Percentiles rank a stretch among this genome's conserved stretches.
Evolutionary conservation across 2,113 vertebrate genomes (phyloP).

Genomic region (Corythornis madagascariensis): DNA sequence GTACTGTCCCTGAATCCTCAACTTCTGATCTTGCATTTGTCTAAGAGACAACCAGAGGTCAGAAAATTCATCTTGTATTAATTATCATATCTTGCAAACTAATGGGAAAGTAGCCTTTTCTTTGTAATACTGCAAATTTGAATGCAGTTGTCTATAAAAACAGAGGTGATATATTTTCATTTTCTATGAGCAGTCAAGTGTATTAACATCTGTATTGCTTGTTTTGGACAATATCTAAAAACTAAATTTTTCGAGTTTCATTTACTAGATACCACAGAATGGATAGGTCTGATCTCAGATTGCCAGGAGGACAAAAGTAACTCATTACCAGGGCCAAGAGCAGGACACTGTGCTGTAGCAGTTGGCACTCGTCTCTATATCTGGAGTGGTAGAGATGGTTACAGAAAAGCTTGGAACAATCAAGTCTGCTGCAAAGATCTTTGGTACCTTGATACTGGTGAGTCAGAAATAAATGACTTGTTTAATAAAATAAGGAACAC

Average conservation of each 20-base stretch:
- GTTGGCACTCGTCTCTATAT: conserved; percentile 94
- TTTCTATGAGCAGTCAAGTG: background rate
- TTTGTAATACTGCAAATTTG: background rate
- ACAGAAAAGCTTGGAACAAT: conserved; percentile 92
- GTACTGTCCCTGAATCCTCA: background rate
- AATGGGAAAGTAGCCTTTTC: background rate
- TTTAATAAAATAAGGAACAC: too few species aligned
- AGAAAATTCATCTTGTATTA: background rate
- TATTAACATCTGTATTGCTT: conserved; percentile 1
- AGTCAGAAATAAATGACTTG: conserved; percentile 61
- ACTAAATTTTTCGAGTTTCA: conserved; percentile 17
- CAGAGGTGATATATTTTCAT: background rate
- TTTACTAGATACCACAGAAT: conserved; percentile 86
- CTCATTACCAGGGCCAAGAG: conserved; percentile 85
- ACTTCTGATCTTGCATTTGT: background rate
- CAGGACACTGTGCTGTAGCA: conserved; percentile 88
- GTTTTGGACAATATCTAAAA: conserved; percentile 13
- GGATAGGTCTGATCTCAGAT: conserved; percentile 83
- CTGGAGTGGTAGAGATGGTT: conserved; percentile 97
- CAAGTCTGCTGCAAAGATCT: conserved; percentile 99
- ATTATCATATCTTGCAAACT: background rate
- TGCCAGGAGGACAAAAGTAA: conserved; percentile 83
- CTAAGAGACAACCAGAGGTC: background rate
- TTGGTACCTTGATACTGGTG: conserved; percentile 98
- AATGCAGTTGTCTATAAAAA: background rate